Percentiles rank a stretch among this genome's conserved stretches.
These are phyloP conservation scores for Drosophila setosimentum DNA, from an alignment of 2,888 invertebrate species.

Conservation along the genomic window DNA sequence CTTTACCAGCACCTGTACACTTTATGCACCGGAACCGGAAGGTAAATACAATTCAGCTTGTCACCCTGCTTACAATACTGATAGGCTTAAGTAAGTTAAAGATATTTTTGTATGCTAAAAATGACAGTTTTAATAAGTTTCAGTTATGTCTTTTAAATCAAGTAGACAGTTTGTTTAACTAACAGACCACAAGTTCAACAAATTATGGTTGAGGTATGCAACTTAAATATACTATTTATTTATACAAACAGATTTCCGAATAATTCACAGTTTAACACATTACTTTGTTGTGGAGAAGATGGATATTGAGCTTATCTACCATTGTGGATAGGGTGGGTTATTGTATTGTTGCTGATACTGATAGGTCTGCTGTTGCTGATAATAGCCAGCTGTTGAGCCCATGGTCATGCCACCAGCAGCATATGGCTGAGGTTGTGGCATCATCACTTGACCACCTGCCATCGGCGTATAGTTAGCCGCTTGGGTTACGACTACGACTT, in stretches of 20 bases:
- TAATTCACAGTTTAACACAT: background rate
- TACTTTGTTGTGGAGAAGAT: slow-evolving; percentile 47
- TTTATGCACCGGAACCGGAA: background rate
- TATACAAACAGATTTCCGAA: slow-evolving; percentile 20
- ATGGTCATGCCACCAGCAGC: slow-evolving; percentile 47
- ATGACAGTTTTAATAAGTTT: background rate
- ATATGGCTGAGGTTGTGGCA: slow-evolving; percentile 65
- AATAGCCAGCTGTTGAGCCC: slow-evolving; percentile 52
- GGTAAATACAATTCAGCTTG: background rate
- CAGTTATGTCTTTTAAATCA: background rate
- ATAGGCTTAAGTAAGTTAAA: background rate
- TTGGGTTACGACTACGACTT: slow-evolving; percentile 67
- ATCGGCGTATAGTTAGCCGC: slow-evolving; percentile 54
- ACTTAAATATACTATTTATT: slow-evolving; percentile 35
- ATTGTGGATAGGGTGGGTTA: slow-evolving; percentile 41
- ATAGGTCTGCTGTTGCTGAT: slow-evolving; percentile 67
- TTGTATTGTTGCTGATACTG: slow-evolving; percentile 60
- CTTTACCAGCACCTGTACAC: background rate
- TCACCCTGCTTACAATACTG: background rate
- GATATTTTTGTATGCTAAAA: background rate
- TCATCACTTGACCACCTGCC: slow-evolving; percentile 47
- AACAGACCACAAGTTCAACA: background rate
- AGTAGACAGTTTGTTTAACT: background rate
- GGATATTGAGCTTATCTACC: background rate
- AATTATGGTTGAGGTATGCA: background rate